Conservation (phyloP, 2,888 invertebrate genomes). For the Torymus auratus region DNA sequence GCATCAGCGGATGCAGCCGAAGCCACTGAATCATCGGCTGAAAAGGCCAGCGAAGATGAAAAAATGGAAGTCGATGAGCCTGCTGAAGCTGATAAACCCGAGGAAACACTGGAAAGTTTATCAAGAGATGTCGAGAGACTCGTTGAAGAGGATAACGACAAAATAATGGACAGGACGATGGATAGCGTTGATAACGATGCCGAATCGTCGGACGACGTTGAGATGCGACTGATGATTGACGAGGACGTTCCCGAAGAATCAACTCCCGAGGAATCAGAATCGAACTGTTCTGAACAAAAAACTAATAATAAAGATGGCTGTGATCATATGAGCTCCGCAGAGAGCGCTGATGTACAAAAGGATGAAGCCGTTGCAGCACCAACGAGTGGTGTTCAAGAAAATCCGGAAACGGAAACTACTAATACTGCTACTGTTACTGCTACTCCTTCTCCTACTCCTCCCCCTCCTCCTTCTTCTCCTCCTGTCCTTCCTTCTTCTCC, state of each 20-base stretch:
- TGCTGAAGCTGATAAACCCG: conserved; percentile 20
- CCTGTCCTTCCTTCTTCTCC: too few species aligned
- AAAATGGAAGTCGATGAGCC: conserved; percentile 24
- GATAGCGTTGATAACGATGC: conserved; percentile 33
- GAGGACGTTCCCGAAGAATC: conserved; percentile 42
- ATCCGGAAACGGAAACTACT: conserved; percentile 5
- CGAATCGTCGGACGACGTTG: conserved; percentile 9
- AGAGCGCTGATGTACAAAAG: conserved; percentile 35
- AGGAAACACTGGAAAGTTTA: conserved; percentile 72
- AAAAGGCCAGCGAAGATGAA: conserved; percentile 32
- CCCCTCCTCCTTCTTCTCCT: too few species aligned
- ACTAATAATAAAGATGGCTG: conserved; percentile 54
- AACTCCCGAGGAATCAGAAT: neutral
- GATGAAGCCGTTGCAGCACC: conserved; percentile 16
- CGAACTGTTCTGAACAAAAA: conserved; percentile 7
- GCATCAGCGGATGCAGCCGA: neutral
- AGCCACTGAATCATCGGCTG: neutral
- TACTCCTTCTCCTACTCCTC: too few species aligned
- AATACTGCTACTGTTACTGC: neutral
- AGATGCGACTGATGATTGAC: conserved; percentile 54
- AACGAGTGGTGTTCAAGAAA: conserved; percentile 11
- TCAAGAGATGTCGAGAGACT: conserved; percentile 71
- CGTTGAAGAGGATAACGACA: conserved; percentile 62
- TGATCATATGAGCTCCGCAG: conserved; percentile 45
- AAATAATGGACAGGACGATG: neutral